Conservation (phyloP, 1,140 invertebrate genomes). For the Drosophila arizonae region DNA sequence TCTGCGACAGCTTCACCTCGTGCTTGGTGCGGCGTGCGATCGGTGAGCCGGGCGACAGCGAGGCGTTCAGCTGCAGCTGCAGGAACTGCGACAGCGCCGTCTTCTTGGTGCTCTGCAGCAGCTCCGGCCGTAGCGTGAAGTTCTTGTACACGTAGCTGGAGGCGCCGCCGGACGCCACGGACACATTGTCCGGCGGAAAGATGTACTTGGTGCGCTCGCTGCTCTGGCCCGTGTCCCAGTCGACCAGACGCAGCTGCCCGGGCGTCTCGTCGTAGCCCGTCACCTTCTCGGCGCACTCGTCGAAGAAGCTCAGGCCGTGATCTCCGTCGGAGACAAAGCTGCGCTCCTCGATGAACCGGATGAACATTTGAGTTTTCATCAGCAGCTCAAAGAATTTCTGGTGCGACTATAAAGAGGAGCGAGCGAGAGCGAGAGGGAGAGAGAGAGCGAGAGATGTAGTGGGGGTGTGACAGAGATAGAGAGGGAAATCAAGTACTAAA, state of each 20-base stretch:
- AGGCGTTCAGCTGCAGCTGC: constrained; percentile 83
- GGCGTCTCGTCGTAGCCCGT: constrained; percentile 85
- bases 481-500: background rate
- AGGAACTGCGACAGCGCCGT: constrained; percentile 80
- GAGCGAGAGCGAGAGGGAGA: background rate
- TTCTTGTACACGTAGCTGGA: constrained; percentile 84
- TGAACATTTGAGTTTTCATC: constrained; percentile 98
- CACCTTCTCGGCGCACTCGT: constrained; percentile 95
- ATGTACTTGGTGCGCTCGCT: constrained; percentile 98
- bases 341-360: constrained; percentile 98
- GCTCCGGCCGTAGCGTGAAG: constrained; percentile 84
- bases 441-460: background rate
- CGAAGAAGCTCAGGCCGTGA: constrained; percentile 96
- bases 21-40: constrained; percentile 96
- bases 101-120: constrained; percentile 83
- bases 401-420: constrained; percentile 86
- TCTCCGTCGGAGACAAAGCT: constrained; percentile 99
- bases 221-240: constrained; percentile 86
- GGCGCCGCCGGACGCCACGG: constrained; percentile 26
- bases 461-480: background rate
- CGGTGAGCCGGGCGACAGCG: constrained; percentile 90
- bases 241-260: constrained; percentile 87
- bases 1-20: constrained; percentile 95
- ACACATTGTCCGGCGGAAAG: constrained; percentile 91
- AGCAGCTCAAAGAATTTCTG: constrained; percentile 95